These are phyloP conservation scores for Teleogryllus oceanicus DNA, from an alignment of 2,888 invertebrate species.

Conservation along the genomic window DNA sequence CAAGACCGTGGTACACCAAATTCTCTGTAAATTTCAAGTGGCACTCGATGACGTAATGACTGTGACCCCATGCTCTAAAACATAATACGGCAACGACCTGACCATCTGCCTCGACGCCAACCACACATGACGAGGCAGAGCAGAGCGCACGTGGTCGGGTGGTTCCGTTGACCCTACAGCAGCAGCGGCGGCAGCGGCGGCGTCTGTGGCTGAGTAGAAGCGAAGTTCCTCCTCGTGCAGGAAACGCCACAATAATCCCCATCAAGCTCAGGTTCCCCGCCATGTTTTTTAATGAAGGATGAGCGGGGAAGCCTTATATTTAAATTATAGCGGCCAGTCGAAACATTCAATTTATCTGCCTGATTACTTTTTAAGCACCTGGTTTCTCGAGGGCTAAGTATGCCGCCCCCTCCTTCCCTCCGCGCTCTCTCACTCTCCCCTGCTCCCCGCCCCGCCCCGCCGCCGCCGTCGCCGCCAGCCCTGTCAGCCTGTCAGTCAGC, in stretches of 20 bases:
- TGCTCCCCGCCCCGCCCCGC: background rate
- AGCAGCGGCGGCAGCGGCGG: too few relatives aligned
- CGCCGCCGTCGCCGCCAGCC: background rate
- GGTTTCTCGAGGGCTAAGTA: conserved; percentile 18
- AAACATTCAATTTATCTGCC: conserved; percentile 18
- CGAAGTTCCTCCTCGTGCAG: background rate
- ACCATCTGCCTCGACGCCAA: too few relatives aligned
- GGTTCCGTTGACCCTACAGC: too few relatives aligned
- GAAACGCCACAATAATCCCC: conserved; percentile 18
- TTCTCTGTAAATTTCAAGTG: too few relatives aligned
- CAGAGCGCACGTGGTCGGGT: too few relatives aligned
- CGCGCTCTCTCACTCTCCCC: background rate
- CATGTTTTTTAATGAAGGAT: conserved; percentile 1
- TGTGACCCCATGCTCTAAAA: too few relatives aligned
- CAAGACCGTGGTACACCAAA: too few relatives aligned
- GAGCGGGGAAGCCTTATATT: conserved; percentile 6
- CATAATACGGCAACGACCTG: too few relatives aligned
- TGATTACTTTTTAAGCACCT: conserved; percentile 18
- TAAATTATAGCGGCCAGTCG: conserved; percentile 9
- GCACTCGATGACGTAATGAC: too few relatives aligned
- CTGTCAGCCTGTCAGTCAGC: conserved; percentile 18
- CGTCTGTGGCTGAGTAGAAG: too few relatives aligned
- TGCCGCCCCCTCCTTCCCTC: background rate
- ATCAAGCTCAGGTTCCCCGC: background rate
- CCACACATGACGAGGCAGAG: too few relatives aligned